Evolutionary conservation across 2,888 invertebrate genomes (phyloP).

Genomic region (Stomorhina lunata): DNA sequence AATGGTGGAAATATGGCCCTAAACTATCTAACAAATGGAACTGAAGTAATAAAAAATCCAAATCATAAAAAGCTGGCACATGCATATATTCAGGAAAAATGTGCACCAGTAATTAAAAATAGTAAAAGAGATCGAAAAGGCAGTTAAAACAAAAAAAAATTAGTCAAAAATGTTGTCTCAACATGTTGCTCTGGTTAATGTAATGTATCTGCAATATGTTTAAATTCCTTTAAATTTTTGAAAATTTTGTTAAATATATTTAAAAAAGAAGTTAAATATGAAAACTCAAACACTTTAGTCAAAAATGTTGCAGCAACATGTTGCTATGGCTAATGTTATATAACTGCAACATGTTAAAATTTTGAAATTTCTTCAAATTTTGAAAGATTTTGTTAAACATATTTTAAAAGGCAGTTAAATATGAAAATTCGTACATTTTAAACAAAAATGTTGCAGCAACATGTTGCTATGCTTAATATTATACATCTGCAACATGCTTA

Average conservation of each 20-base stretch:
- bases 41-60: neutral
- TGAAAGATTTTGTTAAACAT: too few species aligned
- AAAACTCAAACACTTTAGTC: too few species aligned
- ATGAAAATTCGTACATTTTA: too few species aligned
- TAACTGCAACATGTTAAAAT: neutral
- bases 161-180: neutral
- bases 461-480: neutral
- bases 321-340: too few species aligned
- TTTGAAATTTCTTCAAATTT: neutral
- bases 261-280: too few species aligned
- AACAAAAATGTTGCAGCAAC: neutral
- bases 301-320: neutral
- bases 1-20: conserved; percentile 41
- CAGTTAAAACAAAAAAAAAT: neutral
- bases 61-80: neutral
- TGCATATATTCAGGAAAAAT: neutral
- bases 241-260: neutral
- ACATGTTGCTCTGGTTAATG: neutral
- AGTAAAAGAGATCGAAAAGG: neutral
- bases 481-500: neutral
- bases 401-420: too few species aligned
- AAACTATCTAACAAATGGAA: neutral
- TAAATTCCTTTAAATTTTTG: neutral
- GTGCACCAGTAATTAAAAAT: neutral
- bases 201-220: neutral